Conservation (phyloP, 2,113 vertebrate species). For the Gulo gulo region DNA sequence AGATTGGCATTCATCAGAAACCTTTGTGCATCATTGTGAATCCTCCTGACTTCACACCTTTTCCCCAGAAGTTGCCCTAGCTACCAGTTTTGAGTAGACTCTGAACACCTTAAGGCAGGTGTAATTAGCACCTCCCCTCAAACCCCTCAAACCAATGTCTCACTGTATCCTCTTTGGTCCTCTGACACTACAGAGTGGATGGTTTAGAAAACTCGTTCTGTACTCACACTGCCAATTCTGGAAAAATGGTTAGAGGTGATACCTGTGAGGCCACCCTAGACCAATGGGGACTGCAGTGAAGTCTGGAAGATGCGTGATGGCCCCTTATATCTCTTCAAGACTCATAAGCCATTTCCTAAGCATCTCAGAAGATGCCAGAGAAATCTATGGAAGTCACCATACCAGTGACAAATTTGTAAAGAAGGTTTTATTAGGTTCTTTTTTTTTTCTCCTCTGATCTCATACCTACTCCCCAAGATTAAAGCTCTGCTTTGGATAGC, state of each 20-base stretch:
- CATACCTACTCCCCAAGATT: neutral
- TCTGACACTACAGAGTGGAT: neutral
- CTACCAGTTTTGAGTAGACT: neutral
- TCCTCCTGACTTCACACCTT: neutral
- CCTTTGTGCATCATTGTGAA: neutral
- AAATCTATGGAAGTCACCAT: neutral
- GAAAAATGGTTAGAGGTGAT: neutral
- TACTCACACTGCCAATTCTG: neutral
- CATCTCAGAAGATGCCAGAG: neutral
- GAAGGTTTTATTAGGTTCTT: neutral
- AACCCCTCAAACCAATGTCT: neutral
- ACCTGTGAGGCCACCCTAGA: neutral
- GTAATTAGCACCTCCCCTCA: neutral
- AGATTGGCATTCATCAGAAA: neutral
- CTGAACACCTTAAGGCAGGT: neutral
- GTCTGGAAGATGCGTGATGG: neutral
- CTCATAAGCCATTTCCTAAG: neutral
- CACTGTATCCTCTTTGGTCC: neutral
- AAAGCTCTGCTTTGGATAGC: neutral
- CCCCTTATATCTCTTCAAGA: neutral
- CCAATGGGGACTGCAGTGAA: neutral
- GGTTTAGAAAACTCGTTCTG: neutral
- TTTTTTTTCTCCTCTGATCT: neutral
- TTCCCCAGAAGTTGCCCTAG: neutral
- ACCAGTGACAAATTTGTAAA: neutral